phyloP scores from a whole-genome alignment of 2,113 vertebrate genomes.

The Hyla sarda region DNA sequence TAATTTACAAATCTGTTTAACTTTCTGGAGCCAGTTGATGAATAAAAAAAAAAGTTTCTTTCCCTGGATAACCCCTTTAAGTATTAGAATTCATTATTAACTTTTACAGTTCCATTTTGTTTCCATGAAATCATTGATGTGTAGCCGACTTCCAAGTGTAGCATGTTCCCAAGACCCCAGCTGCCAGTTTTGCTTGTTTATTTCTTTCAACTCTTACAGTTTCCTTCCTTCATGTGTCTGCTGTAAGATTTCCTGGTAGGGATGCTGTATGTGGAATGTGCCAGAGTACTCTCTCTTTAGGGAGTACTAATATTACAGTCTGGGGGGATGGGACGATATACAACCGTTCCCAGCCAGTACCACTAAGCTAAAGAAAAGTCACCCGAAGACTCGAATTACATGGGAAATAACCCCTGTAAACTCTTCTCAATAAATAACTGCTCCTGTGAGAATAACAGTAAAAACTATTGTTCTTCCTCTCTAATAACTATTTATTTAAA shows the following conservation, averaged over 20 bases:
- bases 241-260: slow-evolving; percentile 38
- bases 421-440: slow-evolving; percentile 1
- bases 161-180: slow-evolving; percentile 32
- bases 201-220: slow-evolving; percentile 34
- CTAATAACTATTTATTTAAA: slow-evolving; percentile 8
- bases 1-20: too few relatives aligned
- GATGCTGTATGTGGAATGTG: slow-evolving; percentile 27
- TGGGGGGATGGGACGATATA: slow-evolving; percentile 16
- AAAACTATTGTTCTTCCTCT: background rate
- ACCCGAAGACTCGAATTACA: slow-evolving; percentile 22
- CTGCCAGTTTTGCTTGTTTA: slow-evolving; percentile 30
- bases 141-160: slow-evolving; percentile 8
- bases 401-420: slow-evolving; percentile 36
- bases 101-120: background rate
- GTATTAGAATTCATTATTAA: slow-evolving; percentile 31
- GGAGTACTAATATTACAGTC: slow-evolving; percentile 43
- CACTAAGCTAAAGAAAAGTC: slow-evolving; percentile 22
- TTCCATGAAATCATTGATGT: background rate
- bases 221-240: slow-evolving; percentile 33
- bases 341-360: slow-evolving; percentile 25
- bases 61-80: too few relatives aligned
- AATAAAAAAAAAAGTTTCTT: too few relatives aligned
- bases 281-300: slow-evolving; percentile 29
- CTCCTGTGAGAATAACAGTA: slow-evolving; percentile 7
- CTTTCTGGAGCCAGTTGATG: too few relatives aligned